phyloP scores from a whole-genome alignment of 1,140 invertebrate species.

The Chionoecetes opilio region DNA sequence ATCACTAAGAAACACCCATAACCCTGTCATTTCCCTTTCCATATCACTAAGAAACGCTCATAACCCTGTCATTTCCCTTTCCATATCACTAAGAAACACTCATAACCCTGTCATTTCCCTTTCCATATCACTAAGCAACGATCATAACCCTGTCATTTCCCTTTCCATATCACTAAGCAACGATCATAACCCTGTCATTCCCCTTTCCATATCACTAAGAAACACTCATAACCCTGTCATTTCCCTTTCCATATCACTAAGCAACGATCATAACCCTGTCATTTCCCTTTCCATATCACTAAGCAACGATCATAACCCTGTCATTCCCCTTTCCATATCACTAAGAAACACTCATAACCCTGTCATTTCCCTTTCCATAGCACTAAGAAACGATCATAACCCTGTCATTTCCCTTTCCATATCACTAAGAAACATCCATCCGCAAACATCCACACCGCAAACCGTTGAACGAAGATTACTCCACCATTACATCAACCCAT shows the following conservation, averaged over 20 bases:
- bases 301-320: background rate
- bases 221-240: background rate
- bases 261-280: no score
- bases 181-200: background rate
- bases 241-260: background rate
- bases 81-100: background rate
- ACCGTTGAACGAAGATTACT: background rate
- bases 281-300: no score
- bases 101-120: background rate
- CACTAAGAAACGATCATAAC: background rate
- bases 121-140: background rate
- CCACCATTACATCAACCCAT: background rate
- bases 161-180: background rate
- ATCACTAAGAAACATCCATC: background rate
- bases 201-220: background rate
- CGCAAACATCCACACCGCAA: no score
- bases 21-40: background rate
- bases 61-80: background rate
- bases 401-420: background rate
- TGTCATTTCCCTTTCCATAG: background rate
- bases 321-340: background rate
- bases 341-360: no score
- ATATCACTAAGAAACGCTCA: background rate
- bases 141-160: background rate
- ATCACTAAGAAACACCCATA: background rate